Conservation (phyloP, 2,113 vertebrate species). For the Erinaceus europaeus region DNA sequence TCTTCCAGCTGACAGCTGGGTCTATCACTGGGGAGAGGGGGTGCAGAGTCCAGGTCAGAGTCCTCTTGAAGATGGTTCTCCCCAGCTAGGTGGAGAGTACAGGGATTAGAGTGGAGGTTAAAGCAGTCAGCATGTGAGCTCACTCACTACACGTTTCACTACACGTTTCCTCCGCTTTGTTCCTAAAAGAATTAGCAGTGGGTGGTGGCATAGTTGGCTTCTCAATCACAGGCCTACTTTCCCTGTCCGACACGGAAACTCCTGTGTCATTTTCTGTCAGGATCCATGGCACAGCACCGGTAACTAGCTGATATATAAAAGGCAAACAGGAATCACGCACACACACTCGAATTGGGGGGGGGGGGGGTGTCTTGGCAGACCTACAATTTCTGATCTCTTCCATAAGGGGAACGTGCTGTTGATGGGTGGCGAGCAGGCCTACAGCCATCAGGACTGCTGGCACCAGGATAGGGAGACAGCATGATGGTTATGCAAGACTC, state of each 20-base stretch:
- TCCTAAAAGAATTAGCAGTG: neutral
- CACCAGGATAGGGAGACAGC: too few relatives aligned
- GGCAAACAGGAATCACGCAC: neutral
- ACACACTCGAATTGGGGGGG: too few relatives aligned
- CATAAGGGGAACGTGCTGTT: too few relatives aligned
- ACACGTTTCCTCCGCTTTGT: neutral
- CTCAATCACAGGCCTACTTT: neutral
- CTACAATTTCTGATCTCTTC: too few relatives aligned
- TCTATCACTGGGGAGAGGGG: neutral
- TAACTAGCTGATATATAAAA: neutral
- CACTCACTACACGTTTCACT: too few relatives aligned
- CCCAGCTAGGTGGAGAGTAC: neutral
- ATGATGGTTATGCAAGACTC: too few relatives aligned
- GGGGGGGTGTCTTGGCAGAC: too few relatives aligned
- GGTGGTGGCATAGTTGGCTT: fast-evolving
- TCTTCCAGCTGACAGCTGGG: neutral
- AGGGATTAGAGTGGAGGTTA: neutral
- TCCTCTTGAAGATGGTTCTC: neutral
- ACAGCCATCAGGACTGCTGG: too few relatives aligned
- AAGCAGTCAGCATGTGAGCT: neutral
- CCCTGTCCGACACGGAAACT: neutral
- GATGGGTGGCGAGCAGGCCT: too few relatives aligned
- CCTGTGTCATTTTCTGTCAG: neutral
- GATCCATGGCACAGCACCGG: too few relatives aligned
- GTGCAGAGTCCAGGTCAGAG: neutral